Conservation (phyloP, 2,113 vertebrate species). For the Fulmarus glacialis region DNA sequence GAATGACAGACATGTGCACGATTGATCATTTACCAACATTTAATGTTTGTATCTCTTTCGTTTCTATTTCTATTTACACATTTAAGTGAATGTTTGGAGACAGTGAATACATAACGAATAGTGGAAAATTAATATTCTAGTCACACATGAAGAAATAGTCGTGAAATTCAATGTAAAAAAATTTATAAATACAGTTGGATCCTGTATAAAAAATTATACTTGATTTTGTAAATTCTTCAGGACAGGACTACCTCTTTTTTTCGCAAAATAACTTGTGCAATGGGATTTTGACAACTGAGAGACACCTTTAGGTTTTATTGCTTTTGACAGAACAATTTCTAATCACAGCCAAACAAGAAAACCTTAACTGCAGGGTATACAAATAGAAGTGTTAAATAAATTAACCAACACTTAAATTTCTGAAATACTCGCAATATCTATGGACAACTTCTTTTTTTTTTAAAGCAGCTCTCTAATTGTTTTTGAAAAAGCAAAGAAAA, state of each 20-base stretch:
- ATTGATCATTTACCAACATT: not conserved
- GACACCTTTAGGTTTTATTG: not conserved
- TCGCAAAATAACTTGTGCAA: not conserved
- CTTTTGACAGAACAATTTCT: not conserved
- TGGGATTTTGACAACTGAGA: not conserved
- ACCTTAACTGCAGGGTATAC: not conserved
- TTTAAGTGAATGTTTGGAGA: not conserved
- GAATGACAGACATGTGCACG: not conserved
- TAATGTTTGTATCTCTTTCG: not conserved
- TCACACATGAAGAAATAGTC: not conserved
- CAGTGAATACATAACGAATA: not conserved
- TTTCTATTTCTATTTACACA: not conserved
- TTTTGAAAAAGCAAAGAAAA: not conserved
- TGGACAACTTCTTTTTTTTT: rapidly evolving
- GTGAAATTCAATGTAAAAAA: not conserved
- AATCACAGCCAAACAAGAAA: not conserved
- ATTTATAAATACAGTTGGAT: not conserved
- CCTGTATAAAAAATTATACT: not conserved
- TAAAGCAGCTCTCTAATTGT: not conserved
- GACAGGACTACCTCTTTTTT: not conserved
- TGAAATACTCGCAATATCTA: not conserved
- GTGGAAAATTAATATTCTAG: not conserved
- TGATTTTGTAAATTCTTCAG: not conserved
- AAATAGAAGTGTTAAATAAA: not conserved
- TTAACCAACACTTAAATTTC: not conserved